Percentiles rank a stretch among this genome's conserved stretches.
These are phyloP conservation scores for Chloropsis hardwickii DNA, from an alignment of 2,113 vertebrate species.

Conservation along the genomic window DNA sequence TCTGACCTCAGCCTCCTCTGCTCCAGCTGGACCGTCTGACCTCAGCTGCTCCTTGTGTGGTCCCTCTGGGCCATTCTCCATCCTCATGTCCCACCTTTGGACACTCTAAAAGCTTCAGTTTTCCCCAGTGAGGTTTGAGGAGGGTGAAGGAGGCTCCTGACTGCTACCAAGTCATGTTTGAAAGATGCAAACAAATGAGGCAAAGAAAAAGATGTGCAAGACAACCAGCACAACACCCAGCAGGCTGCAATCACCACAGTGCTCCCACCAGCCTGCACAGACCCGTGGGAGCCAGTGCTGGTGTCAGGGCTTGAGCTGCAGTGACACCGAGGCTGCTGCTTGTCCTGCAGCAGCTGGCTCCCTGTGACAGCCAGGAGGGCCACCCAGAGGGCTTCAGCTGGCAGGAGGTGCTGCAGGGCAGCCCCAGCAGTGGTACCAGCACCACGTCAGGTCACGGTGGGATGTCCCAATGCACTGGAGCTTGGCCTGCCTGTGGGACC, in stretches of 20 bases:
- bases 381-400: not conserved
- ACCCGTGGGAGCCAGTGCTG: accelerated
- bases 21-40: not conserved
- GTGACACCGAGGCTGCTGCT: not conserved
- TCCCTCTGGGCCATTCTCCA: not conserved
- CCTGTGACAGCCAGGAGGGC: accelerated
- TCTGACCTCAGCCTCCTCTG: not conserved
- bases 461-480: not conserved
- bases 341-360: not conserved
- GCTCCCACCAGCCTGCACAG: not conserved
- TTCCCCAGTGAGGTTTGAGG: not conserved
- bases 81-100: not conserved
- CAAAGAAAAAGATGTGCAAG: not conserved
- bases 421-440: not conserved
- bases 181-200: not conserved
- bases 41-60: not conserved
- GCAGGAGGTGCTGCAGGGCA: not conserved
- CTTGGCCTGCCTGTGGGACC: not conserved
- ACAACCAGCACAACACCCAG: accelerated
- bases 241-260: accelerated
- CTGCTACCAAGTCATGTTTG: not conserved
- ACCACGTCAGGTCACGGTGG: not conserved
- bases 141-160: not conserved
- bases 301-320: not conserved
- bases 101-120: not conserved